Evolutionary conservation across 2,888 invertebrate genomes (phyloP).

Genomic region (Macaria notata): DNA sequence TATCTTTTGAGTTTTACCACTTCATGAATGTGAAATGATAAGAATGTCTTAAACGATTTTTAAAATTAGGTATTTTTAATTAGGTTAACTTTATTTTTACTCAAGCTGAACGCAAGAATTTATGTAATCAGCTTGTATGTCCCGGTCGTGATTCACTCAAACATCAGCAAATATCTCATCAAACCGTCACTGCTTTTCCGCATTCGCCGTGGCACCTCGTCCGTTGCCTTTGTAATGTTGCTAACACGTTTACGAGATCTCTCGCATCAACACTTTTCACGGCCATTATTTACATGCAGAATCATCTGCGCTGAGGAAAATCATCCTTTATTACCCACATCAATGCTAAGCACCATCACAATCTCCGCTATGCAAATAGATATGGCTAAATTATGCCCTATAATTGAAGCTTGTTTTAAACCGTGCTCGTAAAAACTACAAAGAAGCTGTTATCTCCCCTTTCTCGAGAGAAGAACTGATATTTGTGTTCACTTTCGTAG

Average conservation of each 20-base stretch:
- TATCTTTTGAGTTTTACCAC: too few relatives aligned
- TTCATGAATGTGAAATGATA: too few relatives aligned
- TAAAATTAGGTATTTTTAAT: too few relatives aligned
- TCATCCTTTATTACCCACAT: slow-evolving; percentile 41
- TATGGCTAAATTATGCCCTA: slow-evolving; percentile 27
- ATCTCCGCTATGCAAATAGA: slow-evolving; percentile 26
- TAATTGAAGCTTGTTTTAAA: slow-evolving; percentile 25
- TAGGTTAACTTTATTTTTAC: too few relatives aligned
- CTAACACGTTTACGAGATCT: slow-evolving; percentile 39
- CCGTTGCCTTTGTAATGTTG: slow-evolving; percentile 32
- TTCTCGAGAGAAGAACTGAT: slow-evolving; percentile 56
- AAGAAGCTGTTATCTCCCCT: slow-evolving; percentile 46
- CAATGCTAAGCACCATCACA: slow-evolving; percentile 39
- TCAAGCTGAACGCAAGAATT: too few relatives aligned
- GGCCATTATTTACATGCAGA: slow-evolving; percentile 43
- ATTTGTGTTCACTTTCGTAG: slow-evolving; percentile 61
- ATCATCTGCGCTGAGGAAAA: slow-evolving; percentile 56
- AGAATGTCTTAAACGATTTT: too few relatives aligned
- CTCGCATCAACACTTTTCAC: slow-evolving; percentile 37
- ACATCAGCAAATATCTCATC: slow-evolving; percentile 27
- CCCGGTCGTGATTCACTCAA: not conserved
- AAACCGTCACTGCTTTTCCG: slow-evolving; percentile 36
- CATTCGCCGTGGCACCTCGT: slow-evolving; percentile 25
- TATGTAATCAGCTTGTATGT: too few relatives aligned
- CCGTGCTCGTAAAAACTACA: slow-evolving; percentile 27